Base-by-base conservation (phyloP, 2,888 invertebrate species). In the Drosophila subsilvestris region DNA sequence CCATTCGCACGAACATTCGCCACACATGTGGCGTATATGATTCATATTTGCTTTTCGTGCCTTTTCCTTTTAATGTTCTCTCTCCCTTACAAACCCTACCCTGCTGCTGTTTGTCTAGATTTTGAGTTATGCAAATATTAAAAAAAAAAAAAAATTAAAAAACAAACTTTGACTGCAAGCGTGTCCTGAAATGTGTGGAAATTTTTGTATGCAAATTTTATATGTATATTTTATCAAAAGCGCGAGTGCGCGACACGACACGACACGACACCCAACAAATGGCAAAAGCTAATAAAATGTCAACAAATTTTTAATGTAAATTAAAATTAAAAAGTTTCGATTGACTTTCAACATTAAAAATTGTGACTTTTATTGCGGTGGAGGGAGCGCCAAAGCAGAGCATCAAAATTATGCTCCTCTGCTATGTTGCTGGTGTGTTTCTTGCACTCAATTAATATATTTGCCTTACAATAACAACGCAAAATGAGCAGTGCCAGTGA, bases 31-130 rank as follows among this genome's bases (percentile, higher is more conserved):
- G 82, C 75, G 77, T 4, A 4, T 73, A 86, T 85, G 87, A 87
- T 78, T 82, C 72, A 84, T 86, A 77, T 79, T 75, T 85, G 69
- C 80, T 67, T 50, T 79, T 51, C 80, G 82, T 84, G 87, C 75
- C 58, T 74, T 74, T 76, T 47, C 70, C 65, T 79, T 74, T 84
- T 76, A 74, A 76, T 81, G 79, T 51, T 57, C 63, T 62, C 50
- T 14, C 4, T 12, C 25, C n/a, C n/a, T n/a, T 25, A 6, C 25
- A 1, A 1, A 5, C 6, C 5, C 22, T 4, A 6, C 1, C 6
- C 14, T 17, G 37, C 20, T 54, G 25, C 18, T 67, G 56, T 58
- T 65, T 78, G 66, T 62, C 73, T 80, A 70, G 77, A 79, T 56
- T 73, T 75, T 78, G 74, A 71, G 74, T 74, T 85, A 84, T 84